A percentile compares a stretch with the other conserved stretches of the same genome.
These are phyloP conservation scores for Platycheirus rosarum DNA, from an alignment of 2,888 invertebrate species.

Conservation along the genomic window DNA sequence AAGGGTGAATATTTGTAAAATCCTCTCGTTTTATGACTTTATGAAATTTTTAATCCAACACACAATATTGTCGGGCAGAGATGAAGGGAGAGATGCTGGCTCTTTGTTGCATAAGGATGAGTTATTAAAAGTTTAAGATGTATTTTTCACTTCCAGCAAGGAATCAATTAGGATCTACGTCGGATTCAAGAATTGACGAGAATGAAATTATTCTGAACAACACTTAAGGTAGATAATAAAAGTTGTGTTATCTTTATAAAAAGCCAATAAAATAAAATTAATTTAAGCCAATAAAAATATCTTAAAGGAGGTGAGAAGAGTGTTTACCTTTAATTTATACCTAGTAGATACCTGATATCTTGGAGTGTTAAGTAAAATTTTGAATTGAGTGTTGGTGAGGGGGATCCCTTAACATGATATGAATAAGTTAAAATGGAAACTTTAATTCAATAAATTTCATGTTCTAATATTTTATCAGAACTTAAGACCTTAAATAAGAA, in stretches of 20 bases:
- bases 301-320: neutral
- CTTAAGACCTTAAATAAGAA: no score
- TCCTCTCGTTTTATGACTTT: conserved; percentile 57
- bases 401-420: no score
- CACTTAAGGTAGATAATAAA: conserved; percentile 39
- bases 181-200: conserved; percentile 9
- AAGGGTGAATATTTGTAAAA: conserved; percentile 53
- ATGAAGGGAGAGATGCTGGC: neutral
- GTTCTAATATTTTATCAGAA: no score
- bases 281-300: neutral
- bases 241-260: conserved; percentile 10
- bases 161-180: conserved; percentile 50
- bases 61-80: neutral
- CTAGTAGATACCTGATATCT: no score
- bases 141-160: conserved; percentile 43
- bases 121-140: conserved; percentile 45
- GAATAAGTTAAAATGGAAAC: no score
- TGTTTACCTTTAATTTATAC: no score
- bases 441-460: no score
- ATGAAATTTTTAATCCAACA: conserved; percentile 50
- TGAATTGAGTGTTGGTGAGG: no score
- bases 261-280: conserved; percentile 19
- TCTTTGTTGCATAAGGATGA: conserved; percentile 22
- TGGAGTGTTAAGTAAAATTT: no score
- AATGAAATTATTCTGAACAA: conserved; percentile 32